These are phyloP conservation scores for Corella eumyota DNA, from an alignment of 23 tunicate genomes.

Conservation along the genomic window DNA sequence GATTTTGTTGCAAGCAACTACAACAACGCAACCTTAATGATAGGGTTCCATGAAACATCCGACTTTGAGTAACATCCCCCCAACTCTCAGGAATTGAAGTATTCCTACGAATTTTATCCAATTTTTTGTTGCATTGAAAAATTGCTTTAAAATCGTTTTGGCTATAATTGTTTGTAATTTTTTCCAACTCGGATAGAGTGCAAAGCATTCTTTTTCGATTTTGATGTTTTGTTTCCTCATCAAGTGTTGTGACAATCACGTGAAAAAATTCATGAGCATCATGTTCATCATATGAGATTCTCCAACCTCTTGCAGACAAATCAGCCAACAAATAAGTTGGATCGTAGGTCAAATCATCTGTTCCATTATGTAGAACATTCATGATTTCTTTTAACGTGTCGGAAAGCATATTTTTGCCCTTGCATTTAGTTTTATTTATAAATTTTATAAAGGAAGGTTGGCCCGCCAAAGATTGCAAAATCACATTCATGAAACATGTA, in stretches of 20 bases:
- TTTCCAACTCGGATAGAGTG: not conserved
- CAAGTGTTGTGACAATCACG: slow-evolving; percentile 38
- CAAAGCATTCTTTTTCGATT: not conserved
- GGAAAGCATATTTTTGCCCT: slow-evolving; percentile 9
- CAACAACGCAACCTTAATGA: slow-evolving; percentile 34
- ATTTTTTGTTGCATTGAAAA: no score
- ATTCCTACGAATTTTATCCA: no score
- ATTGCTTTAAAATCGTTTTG: no score
- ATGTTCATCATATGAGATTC: slow-evolving; percentile 65
- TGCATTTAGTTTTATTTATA: not conserved
- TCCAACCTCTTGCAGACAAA: slow-evolving; percentile 55
- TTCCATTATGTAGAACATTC: not conserved
- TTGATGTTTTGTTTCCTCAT: slow-evolving; percentile 31
- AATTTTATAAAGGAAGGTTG: slow-evolving; percentile 7
- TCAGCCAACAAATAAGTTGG: slow-evolving; percentile 39
- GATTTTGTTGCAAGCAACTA: slow-evolving; percentile 42
- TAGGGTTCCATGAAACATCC: slow-evolving; percentile 40
- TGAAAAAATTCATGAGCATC: slow-evolving; percentile 94
- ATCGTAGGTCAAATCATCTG: slow-evolving; percentile 4
- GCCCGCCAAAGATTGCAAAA: slow-evolving; percentile 52
- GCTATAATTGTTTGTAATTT: not conserved
- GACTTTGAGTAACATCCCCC: not conserved
- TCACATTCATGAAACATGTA: slow-evolving; percentile 73
- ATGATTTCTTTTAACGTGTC: slow-evolving; percentile 9
- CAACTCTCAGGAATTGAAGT: not conserved